Base-by-base conservation (phyloP, 1,140 invertebrate genomes). In the Orius laevigatus region DNA sequence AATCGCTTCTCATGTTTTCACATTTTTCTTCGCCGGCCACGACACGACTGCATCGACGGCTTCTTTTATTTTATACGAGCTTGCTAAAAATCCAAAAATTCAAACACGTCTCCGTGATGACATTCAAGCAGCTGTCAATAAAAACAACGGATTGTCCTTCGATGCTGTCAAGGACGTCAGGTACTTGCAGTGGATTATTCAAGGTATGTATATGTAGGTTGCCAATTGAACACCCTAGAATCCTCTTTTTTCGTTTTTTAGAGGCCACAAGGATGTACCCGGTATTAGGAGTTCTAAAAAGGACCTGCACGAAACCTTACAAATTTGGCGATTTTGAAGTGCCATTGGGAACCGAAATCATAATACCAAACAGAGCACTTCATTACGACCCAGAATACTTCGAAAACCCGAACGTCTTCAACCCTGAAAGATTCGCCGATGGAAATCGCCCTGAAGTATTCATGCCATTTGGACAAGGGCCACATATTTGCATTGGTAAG, bases 341-440 rank as follows among this genome's bases (percentile, higher is more conserved):
- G 1, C 31, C 25, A 4, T 11, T 34, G 11, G 44, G 44, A 11
- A 46, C 35, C 10, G 44, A 46, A 12, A 11, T 46, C 1, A 15
- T 12, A 0, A 5, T 46, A 9, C 15, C 15, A 10, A 15, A 15
- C 10, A 8, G 11, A 8, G 12, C 25, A 18, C 3, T 34, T 6
- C 44, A 46, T 6, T 34, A 14, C 5, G 31, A 46, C 32, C 20
- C 20, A 46, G n/a, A 46, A 34, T 34, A 34, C 15, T 46, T 32
- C 32, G 4, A 12, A 35, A 18, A 34, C 14, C 44, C 44, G 9
- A 33, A 46, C 12, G 19, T 34, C 15, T 46, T 46, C 32, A 14
- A 34, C 9, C 44, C 44, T 4, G 44, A 46, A 34, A 16, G 44
- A 34, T n/a, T n/a, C n/a, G n/a, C n/a, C n/a, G n/a, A n/a, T n/a